Base-by-base conservation (phyloP, 2,888 invertebrate genomes). In the Hydraecia micacea region DNA sequence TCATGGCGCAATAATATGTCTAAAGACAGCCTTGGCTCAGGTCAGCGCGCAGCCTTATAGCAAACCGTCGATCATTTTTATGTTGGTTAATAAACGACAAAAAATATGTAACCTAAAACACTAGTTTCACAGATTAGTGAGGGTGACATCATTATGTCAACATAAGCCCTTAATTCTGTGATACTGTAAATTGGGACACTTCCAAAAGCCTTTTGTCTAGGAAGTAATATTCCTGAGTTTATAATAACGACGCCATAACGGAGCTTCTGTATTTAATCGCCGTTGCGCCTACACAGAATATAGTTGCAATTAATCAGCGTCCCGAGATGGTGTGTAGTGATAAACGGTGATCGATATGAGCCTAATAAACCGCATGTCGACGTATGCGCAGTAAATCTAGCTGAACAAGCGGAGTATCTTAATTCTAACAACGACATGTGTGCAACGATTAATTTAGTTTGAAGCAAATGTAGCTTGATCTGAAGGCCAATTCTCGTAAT, bases 291-390 rank as follows among this genome's bases (percentile, higher is more conserved):
- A 39, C 69, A n/a, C 21, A 52, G 72, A 84, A 82, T 78, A 62
- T 65, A 75, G 28, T 81, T 69, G 86, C 86, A 80, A 87, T 84
- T 75, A 75, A 81, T 87, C 78, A 74, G 65, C 65, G 84, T 83
- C 71, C 49, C 13, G 39, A 62, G 62, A 79, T 77, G 39, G 78
- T 80, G 66, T 78, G 68, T 67, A 68, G 71, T 77, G 80, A 84
- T 77, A 77, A 73, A 82, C 71, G 67, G 60, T 79, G 74, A 82
- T 87, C 77, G 77, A 81, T 81, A 73, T 71, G 49, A 52, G 42
- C 49, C 68, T 77, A 77, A 74, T 79, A 85, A 49, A 75, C 39
- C 58, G 36, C 36, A 69, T 39, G 13, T 66, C 76, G 62, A 79
- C 39, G n/a, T 75, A 11, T 39, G 46, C 15, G 28, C 63, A 70